Evolutionary conservation across 1,140 invertebrate species (phyloP), one percentile per base, ranked within the genome.

Genomic region (Contarinia nasturtii): DNA sequence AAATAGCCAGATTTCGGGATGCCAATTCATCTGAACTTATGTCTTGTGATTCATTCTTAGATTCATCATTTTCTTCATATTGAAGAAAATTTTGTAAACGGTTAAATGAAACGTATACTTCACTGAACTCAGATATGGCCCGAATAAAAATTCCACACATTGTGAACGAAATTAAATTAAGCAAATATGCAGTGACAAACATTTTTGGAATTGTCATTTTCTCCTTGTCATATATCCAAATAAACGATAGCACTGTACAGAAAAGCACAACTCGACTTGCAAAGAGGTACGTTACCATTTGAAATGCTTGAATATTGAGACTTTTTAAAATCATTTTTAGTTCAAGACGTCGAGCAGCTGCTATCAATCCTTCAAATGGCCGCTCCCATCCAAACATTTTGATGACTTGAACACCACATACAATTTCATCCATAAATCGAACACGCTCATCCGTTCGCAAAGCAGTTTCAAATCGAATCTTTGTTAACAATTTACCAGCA

Each of bases 311-410:
- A 2, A 86, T 67, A 46, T 77, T 75, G 0, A 79, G 76, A 15
- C 72, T 70, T 48, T 76, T 76, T 12, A 60, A 67, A 1, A 83
- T 72, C 8, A 76, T 69, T 45, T 64, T 66, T 2, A 80, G 55
- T 63, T 83, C 79, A 19, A 70, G 57, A 52, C 70, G 71, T 48
- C 80, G 62, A 0, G 76, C 74, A 0, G 67, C 45, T 15, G 69
- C 62, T 1, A 82, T 67, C 2, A 81, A 52, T 17, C 69, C 67
- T 19, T 72, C 71, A 52, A 83, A 84, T 0, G 78, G 75, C 53
- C 74, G 75, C 54, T 84, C 81, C 81, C 81, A 84, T 0, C 77
- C 74, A 55, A 82, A 83, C 80, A 86, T 82, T 61, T 87, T 89
- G 47, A 89, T 86, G 4, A 45, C 22, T 54, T 76, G 73, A 0